Conservation (phyloP, 2,888 invertebrate species). For the Xanthorhoe designata region DNA sequence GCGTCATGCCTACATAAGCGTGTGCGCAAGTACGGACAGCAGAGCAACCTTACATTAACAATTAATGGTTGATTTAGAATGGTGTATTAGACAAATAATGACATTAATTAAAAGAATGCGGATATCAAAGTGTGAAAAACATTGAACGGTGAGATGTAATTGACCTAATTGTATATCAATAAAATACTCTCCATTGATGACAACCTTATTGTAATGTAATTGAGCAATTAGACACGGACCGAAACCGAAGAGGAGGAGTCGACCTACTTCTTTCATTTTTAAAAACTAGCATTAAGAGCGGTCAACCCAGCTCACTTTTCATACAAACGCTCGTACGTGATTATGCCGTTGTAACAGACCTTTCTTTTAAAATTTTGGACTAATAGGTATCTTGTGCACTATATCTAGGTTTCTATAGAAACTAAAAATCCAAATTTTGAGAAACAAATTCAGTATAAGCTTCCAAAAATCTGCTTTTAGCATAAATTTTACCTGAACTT, state of each 20-base stretch:
- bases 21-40: slow-evolving; percentile 35
- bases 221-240: slow-evolving; percentile 1
- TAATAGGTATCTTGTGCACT: too few species aligned
- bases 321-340: too few species aligned
- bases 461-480: too few species aligned
- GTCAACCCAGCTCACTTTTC: too few species aligned
- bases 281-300: slow-evolving; percentile 12
- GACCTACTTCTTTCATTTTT: slow-evolving; percentile 9
- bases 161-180: background rate
- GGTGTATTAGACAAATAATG: background rate
- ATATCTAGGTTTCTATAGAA: too few species aligned
- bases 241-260: slow-evolving; percentile 5
- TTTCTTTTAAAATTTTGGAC: too few species aligned
- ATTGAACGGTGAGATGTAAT: background rate
- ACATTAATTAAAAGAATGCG: background rate
- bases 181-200: background rate
- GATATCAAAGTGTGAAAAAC: background rate
- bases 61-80: background rate
- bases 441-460: too few species aligned
- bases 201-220: background rate
- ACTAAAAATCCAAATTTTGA: too few species aligned
- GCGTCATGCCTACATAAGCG: slow-evolving; percentile 41
- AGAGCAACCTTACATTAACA: slow-evolving; percentile 9
- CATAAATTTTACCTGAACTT: too few species aligned
- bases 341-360: too few species aligned